Base-by-base conservation (phyloP, 2,888 invertebrate species). In the Trisateles emortualis region DNA sequence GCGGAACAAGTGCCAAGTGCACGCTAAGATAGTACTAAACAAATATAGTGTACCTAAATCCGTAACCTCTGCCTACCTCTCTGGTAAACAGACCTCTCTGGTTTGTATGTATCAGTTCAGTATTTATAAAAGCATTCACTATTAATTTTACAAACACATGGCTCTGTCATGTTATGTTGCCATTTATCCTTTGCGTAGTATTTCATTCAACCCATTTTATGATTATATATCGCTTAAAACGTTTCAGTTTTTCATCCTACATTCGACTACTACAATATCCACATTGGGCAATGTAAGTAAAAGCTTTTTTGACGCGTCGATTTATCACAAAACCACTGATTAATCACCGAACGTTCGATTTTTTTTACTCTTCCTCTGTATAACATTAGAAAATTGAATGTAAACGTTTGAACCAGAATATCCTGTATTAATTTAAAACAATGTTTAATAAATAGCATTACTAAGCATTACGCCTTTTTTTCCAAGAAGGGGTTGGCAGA, bases 311-410 rank as follows among this genome's bases (percentile, higher is more conserved):
- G 74, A 72, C 71, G 65, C 66, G 68, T 76, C 76, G 67, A 78
- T 80, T 76, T 79, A 78, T 79, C 78, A 78, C 72, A 74, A 70
- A 70, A 72, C 75, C 68, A 68, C 60, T 76, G 72, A 79, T 77
- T 79, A 77, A 79, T 78, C 77, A 76, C 70, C 68, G 51, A 72
- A 57, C 71, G 69, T 68, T 74, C 67, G 61, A 68, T 75, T 72
- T 74, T n/a, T 75, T 73, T 69, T 62, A 70, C 74, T 71, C 74
- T 68, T 42, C 50, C 54, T 53, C 60, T 63, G 53, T 68, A 64
- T 68, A 57, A 59, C 60, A 66, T 65, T 63, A 68, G 59, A 66
- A 72, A 64, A 68, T 68, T 69, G 70, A 66, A 72, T 64, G 56
- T 63, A 65, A 72, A 59, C 61, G 64, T 68, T 68, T 55, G 45